A percentile compares a stretch with the other conserved stretches of the same genome.
phyloP scores from a whole-genome alignment of 2,888 invertebrate species.

The Rhorus exstirpatorius region DNA sequence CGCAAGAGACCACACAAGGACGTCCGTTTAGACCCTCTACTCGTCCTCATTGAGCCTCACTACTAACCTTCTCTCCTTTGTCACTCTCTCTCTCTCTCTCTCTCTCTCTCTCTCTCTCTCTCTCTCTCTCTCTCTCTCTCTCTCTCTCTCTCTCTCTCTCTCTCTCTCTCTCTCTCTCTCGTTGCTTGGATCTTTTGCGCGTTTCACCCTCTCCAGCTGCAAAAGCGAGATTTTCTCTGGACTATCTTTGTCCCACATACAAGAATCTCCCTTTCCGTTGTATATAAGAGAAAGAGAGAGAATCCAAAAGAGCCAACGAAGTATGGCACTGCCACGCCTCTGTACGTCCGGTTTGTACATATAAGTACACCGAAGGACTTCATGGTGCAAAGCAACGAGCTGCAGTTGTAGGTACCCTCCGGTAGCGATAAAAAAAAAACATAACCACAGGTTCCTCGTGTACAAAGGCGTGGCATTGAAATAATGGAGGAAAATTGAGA shows the following conservation, averaged over 20 bases:
- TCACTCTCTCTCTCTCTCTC: slow-evolving; percentile 31
- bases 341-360: slow-evolving; percentile 69
- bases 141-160: slow-evolving; percentile 26
- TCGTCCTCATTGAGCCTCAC: slow-evolving; percentile 31
- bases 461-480: not conserved
- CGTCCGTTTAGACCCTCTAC: slow-evolving; percentile 57
- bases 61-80: slow-evolving; percentile 51
- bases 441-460: not conserved
- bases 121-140: slow-evolving; percentile 34
- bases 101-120: slow-evolving; percentile 43
- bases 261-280: slow-evolving; percentile 19
- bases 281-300: slow-evolving; percentile 24
- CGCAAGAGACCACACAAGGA: slow-evolving; percentile 60
- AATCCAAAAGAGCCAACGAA: slow-evolving; percentile 26
- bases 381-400: slow-evolving; percentile 42
- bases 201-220: slow-evolving; percentile 39
- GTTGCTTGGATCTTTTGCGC: slow-evolving; percentile 24
- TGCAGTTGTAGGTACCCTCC: slow-evolving; percentile 40
- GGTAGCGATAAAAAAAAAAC: slow-evolving; percentile 22
- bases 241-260: slow-evolving; percentile 23
- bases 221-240: slow-evolving; percentile 52
- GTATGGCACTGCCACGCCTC: slow-evolving; percentile 78
- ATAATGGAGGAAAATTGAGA: not conserved
- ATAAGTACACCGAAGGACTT: slow-evolving; percentile 59
- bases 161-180: slow-evolving; percentile 21